Evolutionary conservation across 2,797 vertebrate species (phyloP).

Genomic region (Pipistrellus pipistrellus): DNA sequence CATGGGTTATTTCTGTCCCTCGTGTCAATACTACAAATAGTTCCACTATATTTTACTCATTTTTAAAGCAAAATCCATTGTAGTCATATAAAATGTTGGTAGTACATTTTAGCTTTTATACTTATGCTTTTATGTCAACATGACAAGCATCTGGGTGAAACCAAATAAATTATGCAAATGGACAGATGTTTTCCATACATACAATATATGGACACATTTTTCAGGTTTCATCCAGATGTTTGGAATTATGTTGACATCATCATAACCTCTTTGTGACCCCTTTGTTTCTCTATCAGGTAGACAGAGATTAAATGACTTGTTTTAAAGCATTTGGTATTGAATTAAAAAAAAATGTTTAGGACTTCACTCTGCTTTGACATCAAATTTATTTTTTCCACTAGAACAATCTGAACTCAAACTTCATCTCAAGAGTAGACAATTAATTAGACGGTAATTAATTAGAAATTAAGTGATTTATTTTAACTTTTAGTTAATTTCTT

Average conservation of each 20-base stretch:
- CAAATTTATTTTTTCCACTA: neutral
- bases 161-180: constrained; percentile 79
- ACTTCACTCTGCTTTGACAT: constrained; percentile 54
- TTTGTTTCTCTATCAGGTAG: constrained; percentile 63
- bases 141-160: constrained; percentile 68
- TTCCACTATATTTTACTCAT: constrained; percentile 20
- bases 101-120: constrained; percentile 50
- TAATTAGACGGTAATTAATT: constrained; percentile 29
- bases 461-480: constrained; percentile 59
- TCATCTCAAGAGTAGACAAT: neutral
- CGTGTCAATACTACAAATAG: neutral
- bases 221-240: constrained; percentile 81
- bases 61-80: constrained; percentile 19
- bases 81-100: neutral
- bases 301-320: constrained; percentile 74
- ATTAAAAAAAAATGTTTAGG: neutral
- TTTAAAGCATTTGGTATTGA: constrained; percentile 63
- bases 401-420: neutral
- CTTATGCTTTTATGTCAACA: constrained; percentile 13
- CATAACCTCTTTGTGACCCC: constrained; percentile 71
- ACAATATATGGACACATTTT: constrained; percentile 62
- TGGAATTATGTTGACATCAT: constrained; percentile 68
- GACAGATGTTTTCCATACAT: constrained; percentile 79
- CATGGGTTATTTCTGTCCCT: neutral
- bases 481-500: neutral